These are phyloP conservation scores for Silurus asotus DNA, from an alignment of 2,113 vertebrate genomes.

Conservation along the genomic window DNA sequence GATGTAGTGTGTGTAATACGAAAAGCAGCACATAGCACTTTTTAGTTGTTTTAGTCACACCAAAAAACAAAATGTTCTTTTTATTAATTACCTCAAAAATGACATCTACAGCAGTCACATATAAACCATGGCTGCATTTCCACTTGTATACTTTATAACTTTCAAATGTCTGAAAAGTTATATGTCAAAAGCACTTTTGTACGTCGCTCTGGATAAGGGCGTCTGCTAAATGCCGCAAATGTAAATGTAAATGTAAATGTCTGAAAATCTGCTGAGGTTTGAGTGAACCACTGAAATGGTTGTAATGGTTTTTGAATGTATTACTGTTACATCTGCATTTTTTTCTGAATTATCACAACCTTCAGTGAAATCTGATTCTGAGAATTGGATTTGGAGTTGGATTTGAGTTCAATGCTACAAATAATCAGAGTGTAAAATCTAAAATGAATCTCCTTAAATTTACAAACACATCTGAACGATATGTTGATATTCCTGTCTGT, in stretches of 20 bases:
- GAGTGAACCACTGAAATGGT: background rate
- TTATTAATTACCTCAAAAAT: background rate
- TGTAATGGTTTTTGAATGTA: background rate
- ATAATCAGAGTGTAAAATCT: background rate
- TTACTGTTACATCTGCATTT: background rate
- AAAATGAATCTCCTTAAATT: background rate
- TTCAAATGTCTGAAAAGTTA: too few relatives aligned
- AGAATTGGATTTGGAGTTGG: background rate
- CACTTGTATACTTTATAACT: background rate
- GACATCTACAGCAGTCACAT: background rate
- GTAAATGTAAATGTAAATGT: too few relatives aligned
- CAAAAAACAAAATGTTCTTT: background rate
- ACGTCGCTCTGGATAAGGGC: too few relatives aligned
- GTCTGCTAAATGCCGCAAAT: too few relatives aligned
- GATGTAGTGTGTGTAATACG: background rate
- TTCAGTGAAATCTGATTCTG: background rate
- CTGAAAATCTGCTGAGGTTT: background rate
- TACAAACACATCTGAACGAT: background rate
- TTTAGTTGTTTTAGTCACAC: background rate
- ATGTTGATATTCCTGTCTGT: background rate
- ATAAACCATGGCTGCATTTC: background rate
- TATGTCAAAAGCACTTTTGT: too few relatives aligned
- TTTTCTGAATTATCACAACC: background rate
- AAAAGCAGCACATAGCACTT: conserved; percentile 4
- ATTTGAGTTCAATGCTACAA: background rate